phyloP scores from a whole-genome alignment of 2,888 invertebrate genomes.

The Phytoseiulus persimilis region DNA sequence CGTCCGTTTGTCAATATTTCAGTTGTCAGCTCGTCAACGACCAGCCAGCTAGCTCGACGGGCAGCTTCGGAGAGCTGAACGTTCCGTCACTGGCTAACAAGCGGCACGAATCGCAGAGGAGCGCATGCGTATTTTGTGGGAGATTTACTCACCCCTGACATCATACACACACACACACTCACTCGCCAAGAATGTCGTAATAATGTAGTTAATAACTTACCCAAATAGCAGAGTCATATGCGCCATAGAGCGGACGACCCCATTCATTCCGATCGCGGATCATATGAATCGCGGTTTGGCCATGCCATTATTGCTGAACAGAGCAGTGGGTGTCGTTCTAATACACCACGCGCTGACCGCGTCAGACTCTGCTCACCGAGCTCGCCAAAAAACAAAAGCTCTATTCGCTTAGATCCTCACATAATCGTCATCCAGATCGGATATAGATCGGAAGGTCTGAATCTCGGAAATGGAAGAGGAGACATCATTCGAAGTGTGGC shows the following conservation, averaged over 20 bases:
- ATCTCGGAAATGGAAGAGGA: background rate
- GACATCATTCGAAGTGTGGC: background rate
- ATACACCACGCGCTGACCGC: background rate
- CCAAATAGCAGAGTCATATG: background rate
- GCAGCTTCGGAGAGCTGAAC: background rate
- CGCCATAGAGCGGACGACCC: background rate
- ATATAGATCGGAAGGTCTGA: background rate
- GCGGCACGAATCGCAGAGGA: background rate
- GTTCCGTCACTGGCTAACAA: background rate
- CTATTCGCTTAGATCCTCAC: background rate
- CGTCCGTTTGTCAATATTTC: background rate
- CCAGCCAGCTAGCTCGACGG: background rate
- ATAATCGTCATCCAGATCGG: background rate
- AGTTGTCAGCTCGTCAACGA: background rate
- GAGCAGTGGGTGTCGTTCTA: background rate
- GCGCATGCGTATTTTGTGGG: background rate
- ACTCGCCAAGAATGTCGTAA: slow-evolving; percentile 5
- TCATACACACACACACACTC: background rate
- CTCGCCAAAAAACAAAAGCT: background rate
- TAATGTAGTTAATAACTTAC: background rate
- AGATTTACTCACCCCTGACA: slow-evolving; percentile 5
- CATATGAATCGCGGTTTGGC: background rate
- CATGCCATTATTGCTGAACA: background rate
- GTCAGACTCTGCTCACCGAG: background rate
- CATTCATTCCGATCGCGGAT: background rate